Percentiles rank a stretch among this genome's conserved stretches.
phyloP scores from a whole-genome alignment of 2,888 invertebrate genomes.

The Odontomyia ornata region DNA sequence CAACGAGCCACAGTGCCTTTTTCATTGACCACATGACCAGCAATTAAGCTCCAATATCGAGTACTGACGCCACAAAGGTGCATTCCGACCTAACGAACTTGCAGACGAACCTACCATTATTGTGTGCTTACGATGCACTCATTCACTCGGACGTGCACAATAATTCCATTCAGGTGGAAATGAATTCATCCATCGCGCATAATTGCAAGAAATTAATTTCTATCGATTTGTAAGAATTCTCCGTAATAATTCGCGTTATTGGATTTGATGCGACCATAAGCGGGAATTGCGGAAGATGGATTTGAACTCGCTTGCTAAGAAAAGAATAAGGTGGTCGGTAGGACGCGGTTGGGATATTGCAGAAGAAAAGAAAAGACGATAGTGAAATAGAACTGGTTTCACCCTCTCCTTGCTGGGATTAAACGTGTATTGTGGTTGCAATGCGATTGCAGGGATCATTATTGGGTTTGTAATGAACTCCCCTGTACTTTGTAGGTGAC shows the following conservation, averaged over 20 bases:
- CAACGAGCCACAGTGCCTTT: neutral
- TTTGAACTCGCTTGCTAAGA: constrained; percentile 2
- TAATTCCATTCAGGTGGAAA: constrained; percentile 40
- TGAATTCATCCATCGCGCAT: constrained; percentile 35
- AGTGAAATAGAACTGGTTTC: constrained; percentile 15
- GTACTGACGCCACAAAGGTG: constrained; percentile 33
- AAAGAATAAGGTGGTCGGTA: neutral
- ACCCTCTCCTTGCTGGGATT: neutral
- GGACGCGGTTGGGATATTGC: too few species aligned
- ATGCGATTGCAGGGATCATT: constrained; percentile 21
- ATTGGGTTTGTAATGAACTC: neutral
- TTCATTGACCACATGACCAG: constrained; percentile 34
- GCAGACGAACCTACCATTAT: constrained; percentile 25
- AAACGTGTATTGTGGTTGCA: neutral
- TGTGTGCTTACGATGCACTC: constrained; percentile 2
- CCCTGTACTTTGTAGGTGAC: constrained; percentile 24
- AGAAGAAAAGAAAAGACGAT: constrained; percentile 19
- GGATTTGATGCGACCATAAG: neutral
- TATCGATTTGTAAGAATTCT: constrained; percentile 28
- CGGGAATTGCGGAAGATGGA: neutral
- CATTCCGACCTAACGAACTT: neutral
- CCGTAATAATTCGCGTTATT: constrained; percentile 13
- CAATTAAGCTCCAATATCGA: constrained; percentile 28
- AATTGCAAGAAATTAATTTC: constrained; percentile 40
- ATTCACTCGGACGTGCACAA: constrained; percentile 32